Evolutionary conservation across 2,113 vertebrate genomes (phyloP), one percentile per base, ranked within the genome.

Genomic region (Chinchilla lanigera): DNA sequence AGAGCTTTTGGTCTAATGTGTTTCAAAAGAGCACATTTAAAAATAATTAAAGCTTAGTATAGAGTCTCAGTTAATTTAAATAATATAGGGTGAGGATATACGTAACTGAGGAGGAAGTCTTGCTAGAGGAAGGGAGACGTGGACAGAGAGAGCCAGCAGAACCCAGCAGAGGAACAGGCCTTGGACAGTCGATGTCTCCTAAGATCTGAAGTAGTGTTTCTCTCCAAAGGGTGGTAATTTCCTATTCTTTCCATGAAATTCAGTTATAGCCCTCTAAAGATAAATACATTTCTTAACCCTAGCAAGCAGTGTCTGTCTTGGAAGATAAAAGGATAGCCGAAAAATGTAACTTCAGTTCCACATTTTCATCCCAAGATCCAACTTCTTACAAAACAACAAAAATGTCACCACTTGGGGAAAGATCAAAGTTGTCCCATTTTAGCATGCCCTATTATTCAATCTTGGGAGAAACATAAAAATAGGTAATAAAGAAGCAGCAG

Each of bases 381-480:
- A 56, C 13, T 83, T 85, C 52, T 84, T 41, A 44, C 3, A 13
- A 38, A 89, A 77, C 73, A 44, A 54, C n/a, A 90, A 89, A 80
- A 95, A 91, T 10, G 38, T 77, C 80, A 93, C 81, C 22, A n/a
- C 24, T 56, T 12, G 19, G 78, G 92, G 20, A 84, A 86, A 95
- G 47, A 88, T 82, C 82, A 86, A 78, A 89, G 50, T 65, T 13
- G 38, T 81, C 90, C 69, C 60, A 12, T 60, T 60, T 83, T 20
- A 58, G 28, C 11, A 30, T 20, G 65, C 82, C 87, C 58, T 91
- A 54, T n/a, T 61, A 87, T 24, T 93, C 71, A 52, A 52, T 58
- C 75, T 86, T 50, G 30, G n/a, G 81, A 28, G 86, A 97, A 86
- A 89, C 44, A 89, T 44, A 93, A 71, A 90, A 91, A 75, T 41